Evolutionary conservation across 2,888 invertebrate genomes (phyloP).

Genomic region (Deilephila elpenor): DNA sequence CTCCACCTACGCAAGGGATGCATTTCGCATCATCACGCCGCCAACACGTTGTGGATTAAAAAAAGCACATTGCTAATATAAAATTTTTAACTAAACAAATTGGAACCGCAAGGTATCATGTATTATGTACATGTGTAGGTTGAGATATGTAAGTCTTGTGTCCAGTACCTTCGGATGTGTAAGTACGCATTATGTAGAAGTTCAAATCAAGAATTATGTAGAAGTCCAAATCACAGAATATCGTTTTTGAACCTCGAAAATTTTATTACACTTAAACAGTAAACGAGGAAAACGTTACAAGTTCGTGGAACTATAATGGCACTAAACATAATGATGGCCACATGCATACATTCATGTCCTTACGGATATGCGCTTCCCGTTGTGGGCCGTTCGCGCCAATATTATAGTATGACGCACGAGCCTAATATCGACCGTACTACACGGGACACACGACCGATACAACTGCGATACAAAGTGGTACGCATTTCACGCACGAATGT

Average conservation of each 20-base stretch:
- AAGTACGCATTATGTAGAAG: neutral
- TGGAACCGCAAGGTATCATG: neutral
- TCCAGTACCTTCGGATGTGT: no score
- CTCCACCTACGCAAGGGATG: conserved; percentile 20
- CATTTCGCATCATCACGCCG: conserved; percentile 18
- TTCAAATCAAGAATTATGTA: neutral
- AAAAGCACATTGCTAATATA: neutral
- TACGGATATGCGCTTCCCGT: conserved; percentile 41
- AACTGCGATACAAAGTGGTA: neutral
- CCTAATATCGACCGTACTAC: conserved; percentile 1
- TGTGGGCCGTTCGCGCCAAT: conserved; percentile 30
- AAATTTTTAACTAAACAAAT: neutral
- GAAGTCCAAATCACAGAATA: neutral
- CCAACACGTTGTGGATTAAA: neutral
- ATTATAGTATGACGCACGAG: conserved; percentile 6
- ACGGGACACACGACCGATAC: neutral
- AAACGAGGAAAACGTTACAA: conserved; percentile 4
- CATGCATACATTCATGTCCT: neutral
- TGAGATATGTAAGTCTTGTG: neutral
- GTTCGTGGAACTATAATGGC: neutral
- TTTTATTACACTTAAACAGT: neutral
- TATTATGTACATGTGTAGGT: neutral
- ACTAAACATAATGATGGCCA: conserved; percentile 14
- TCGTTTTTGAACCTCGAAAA: neutral
- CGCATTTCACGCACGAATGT: neutral